These are phyloP conservation scores for Trematomus bernacchii DNA, from an alignment of 2,797 vertebrate genomes.

Conservation along the genomic window DNA sequence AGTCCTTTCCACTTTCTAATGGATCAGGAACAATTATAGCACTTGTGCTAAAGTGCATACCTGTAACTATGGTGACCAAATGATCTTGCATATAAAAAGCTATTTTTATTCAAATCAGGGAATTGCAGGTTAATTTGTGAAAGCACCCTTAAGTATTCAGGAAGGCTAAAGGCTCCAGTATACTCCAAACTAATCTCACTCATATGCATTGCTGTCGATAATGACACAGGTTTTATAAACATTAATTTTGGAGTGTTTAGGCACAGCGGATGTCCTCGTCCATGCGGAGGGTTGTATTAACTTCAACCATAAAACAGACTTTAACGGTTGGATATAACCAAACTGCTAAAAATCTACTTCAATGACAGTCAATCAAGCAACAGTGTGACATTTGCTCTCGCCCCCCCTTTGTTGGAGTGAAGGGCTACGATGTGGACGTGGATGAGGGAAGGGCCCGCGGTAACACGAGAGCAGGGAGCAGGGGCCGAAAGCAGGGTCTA, in stretches of 20 bases:
- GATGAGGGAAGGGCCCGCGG: constrained; percentile 50
- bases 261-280: not conserved
- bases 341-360: constrained; percentile 1
- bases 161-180: not conserved
- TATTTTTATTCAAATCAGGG: not conserved
- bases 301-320: not conserved
- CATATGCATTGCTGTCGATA: no score
- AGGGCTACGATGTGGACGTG: constrained; percentile 38
- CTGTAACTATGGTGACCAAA: not conserved
- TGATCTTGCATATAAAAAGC: not conserved
- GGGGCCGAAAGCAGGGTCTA: constrained; percentile 76
- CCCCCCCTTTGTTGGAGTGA: constrained; percentile 3
- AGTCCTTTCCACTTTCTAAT: not conserved
- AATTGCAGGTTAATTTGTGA: not conserved
- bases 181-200: no score
- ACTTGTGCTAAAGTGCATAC: not conserved
- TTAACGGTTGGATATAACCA: constrained; percentile 15
- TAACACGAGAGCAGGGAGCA: constrained; percentile 77
- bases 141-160: not conserved
- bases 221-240: no score
- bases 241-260: not conserved
- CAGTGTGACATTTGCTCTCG: constrained; percentile 23
- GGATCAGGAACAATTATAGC: not conserved
- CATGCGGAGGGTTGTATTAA: not conserved
- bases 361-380: constrained; percentile 17